Evolutionary conservation across 2,113 vertebrate species (phyloP).

Genomic region (Arenaria interpres): DNA sequence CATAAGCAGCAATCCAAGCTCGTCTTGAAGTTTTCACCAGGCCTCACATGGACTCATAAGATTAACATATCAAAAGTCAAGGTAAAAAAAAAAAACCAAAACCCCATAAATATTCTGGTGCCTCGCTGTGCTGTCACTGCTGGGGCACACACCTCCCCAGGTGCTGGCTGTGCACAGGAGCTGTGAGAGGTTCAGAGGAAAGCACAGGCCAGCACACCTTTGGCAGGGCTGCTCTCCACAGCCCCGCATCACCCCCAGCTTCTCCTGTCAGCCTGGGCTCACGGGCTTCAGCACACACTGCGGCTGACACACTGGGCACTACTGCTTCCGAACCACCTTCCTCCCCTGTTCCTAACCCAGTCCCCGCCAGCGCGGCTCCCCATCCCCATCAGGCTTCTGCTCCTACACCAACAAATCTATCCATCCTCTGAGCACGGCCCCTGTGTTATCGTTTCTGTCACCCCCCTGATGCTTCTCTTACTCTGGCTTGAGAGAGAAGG

Average conservation of each 20-base stretch:
- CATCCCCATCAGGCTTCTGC: background rate
- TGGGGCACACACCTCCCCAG: background rate
- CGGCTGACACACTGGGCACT: background rate
- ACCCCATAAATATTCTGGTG: background rate
- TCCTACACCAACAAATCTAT: background rate
- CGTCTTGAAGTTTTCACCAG: background rate
- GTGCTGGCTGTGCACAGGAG: background rate
- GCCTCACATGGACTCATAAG: background rate
- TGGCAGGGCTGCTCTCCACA: background rate
- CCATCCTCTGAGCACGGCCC: background rate
- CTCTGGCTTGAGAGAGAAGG: background rate
- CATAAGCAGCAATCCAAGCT: background rate
- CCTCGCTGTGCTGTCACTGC: background rate
- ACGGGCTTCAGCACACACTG: background rate
- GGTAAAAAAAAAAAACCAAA: background rate
- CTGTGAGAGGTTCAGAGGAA: background rate
- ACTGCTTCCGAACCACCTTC: background rate
- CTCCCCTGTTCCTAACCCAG: background rate
- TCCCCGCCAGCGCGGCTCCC: background rate
- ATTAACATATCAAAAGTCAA: background rate
- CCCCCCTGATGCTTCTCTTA: background rate
- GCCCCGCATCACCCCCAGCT: background rate
- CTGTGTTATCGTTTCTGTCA: background rate
- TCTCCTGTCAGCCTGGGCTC: background rate
- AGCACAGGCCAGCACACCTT: background rate